A percentile compares a stretch with the other conserved stretches of the same genome.
Conservation (phyloP, 2,113 vertebrate species). For the Menura novaehollandiae region DNA sequence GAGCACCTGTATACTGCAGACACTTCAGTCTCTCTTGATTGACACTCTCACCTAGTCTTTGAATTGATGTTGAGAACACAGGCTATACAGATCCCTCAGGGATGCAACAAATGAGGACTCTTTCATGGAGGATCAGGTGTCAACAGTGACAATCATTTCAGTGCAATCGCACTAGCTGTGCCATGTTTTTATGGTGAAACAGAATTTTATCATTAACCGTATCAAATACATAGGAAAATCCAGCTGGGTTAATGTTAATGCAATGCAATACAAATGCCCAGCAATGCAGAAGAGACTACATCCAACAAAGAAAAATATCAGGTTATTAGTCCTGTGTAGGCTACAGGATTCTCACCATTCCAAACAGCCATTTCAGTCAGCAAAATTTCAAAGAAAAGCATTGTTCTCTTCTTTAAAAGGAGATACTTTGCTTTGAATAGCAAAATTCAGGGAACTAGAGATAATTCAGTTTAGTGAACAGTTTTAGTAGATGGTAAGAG, state of each 20-base stretch:
- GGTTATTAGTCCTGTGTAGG: neutral
- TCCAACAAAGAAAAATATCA: neutral
- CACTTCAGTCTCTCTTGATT: conserved; percentile 14
- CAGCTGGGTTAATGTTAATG: conserved; percentile 44
- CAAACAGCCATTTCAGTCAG: neutral
- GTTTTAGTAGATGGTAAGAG: neutral
- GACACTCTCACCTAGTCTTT: conserved; percentile 28
- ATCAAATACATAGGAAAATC: conserved; percentile 55
- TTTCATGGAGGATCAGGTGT: conserved; percentile 54
- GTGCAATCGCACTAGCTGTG: conserved; percentile 15
- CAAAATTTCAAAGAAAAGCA: neutral
- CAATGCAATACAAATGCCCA: neutral
- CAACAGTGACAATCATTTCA: conserved; percentile 58
- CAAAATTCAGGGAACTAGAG: neutral
- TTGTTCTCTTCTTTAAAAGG: neutral
- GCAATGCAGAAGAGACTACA: neutral
- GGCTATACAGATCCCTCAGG: conserved; percentile 25
- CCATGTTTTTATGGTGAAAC: conserved; percentile 49
- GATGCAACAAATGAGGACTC: conserved; percentile 37
- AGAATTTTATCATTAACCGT: conserved; percentile 49
- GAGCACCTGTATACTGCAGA: conserved; percentile 13
- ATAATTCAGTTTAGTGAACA: neutral
- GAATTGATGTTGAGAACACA: conserved; percentile 14
- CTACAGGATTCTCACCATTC: neutral
- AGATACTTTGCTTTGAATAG: neutral